Evolutionary conservation across 2,797 vertebrate genomes (phyloP).

Genomic region (Labroides dimidiatus): DNA sequence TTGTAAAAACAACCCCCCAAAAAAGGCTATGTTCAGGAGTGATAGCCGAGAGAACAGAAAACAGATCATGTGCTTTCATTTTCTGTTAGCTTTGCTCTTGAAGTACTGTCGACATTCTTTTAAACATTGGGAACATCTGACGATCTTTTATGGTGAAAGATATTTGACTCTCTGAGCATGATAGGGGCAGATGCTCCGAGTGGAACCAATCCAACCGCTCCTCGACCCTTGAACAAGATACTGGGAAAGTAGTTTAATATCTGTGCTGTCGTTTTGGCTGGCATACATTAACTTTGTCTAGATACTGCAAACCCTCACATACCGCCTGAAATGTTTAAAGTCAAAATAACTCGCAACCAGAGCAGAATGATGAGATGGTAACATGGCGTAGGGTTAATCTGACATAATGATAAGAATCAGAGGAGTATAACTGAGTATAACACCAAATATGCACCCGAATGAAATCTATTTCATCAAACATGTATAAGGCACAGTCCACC

Average conservation of each 20-base stretch:
- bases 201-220: constrained; percentile 52
- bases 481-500: too few species aligned
- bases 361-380: too few species aligned
- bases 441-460: too few species aligned
- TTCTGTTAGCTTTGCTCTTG: constrained; percentile 78
- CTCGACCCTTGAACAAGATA: constrained; percentile 37
- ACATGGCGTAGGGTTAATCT: too few species aligned
- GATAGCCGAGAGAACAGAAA: constrained; percentile 70
- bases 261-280: constrained; percentile 13
- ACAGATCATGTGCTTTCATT: constrained; percentile 81
- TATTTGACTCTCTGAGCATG: constrained; percentile 61
- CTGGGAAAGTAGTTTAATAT: constrained; percentile 24
- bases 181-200: constrained; percentile 70
- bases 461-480: too few species aligned
- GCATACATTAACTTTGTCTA: neutral
- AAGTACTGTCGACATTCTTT: constrained; percentile 81
- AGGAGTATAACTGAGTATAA: too few species aligned
- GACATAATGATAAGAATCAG: too few species aligned
- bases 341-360: neutral
- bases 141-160: constrained; percentile 68
- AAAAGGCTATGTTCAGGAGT: constrained; percentile 70
- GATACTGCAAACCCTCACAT: neutral
- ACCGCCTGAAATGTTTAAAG: constrained; percentile 1
- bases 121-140: constrained; percentile 82
- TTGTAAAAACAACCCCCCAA: constrained; percentile 77